Base-by-base conservation (phyloP, 2,888 invertebrate species). In the Dynastes grantii region DNA sequence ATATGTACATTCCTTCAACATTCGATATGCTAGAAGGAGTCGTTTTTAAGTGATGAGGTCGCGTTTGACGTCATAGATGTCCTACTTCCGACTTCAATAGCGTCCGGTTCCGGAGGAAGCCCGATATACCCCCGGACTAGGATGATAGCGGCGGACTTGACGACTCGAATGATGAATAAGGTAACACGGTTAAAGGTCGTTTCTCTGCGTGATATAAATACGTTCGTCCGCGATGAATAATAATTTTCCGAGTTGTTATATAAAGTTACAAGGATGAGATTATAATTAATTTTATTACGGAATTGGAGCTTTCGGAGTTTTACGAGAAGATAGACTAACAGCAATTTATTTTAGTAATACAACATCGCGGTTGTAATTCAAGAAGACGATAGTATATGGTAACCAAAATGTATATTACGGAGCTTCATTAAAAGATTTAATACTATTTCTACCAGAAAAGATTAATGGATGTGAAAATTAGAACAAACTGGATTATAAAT, bases 51-150 rank as follows among this genome's bases (percentile, higher is more conserved):
- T 76, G 78, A 82, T 81, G 82, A 82, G 83, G 83, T 82, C 83
- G 82, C 70, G 73, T 77, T 77, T 85, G 84, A 85, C 84, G 84
- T 83, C 84, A 83, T 79, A 78, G 76, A 81, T 84, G 85, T 82
- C 84, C 84, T 84, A 85, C 83, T 84, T 85, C 85, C 85, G 82
- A 82, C 82, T 83, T 75, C 64, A 64, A 68, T 77, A 58, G 65
- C 77, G 61, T 75, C 75, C 78, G 76, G 67, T 75, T 78, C 78
- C 78, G 78, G 76, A 78, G 75, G 78, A 77, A 77, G 77, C 37
- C 77, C 40, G 77, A 77, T 77, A 68, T 49, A 68, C 58, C 29
- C n/a, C 76, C 76, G 45, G 70, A 77, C 53, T 58, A 58, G 67
- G 70, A 58, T 40, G 77, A 77, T 77, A 77, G 65, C 76, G 29